Percentiles rank a stretch among this genome's conserved stretches.
Evolutionary conservation across 2,888 invertebrate genomes (phyloP).

Genomic region (Exephanes ischioxanthus): DNA sequence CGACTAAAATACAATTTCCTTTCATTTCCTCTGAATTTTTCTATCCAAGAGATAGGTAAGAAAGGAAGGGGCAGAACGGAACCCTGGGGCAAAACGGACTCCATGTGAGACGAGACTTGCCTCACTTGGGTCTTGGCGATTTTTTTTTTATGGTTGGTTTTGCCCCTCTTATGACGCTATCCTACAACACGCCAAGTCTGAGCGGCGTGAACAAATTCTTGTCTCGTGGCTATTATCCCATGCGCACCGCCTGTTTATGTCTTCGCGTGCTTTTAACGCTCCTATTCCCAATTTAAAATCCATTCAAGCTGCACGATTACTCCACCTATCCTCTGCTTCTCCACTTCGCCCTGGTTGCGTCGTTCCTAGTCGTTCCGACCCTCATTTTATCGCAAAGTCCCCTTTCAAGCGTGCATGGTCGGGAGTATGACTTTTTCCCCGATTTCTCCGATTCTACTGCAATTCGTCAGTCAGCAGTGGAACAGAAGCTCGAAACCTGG

Average conservation of each 20-base stretch:
- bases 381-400: constrained; percentile 9
- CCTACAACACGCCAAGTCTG: background rate
- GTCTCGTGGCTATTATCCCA: constrained; percentile 9
- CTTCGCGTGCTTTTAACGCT: constrained; percentile 41
- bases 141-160: background rate
- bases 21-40: constrained; percentile 55
- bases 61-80: constrained; percentile 11
- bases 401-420: background rate
- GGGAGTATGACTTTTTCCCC: constrained; percentile 17
- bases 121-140: background rate
- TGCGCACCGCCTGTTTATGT: constrained; percentile 38
- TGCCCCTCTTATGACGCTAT: background rate
- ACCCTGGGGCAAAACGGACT: background rate
- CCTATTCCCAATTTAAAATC: constrained; percentile 58
- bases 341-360: background rate
- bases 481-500: constrained; percentile 7
- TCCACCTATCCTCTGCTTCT: constrained; percentile 19
- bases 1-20: constrained; percentile 54
- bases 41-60: constrained; percentile 21
- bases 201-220: constrained; percentile 5
- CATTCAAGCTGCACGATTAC: constrained; percentile 40
- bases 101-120: background rate
- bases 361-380: background rate
- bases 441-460: constrained; percentile 26
- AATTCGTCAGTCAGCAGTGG: constrained; percentile 39